Evolutionary conservation across 2,797 vertebrate species (phyloP), one percentile per base, ranked within the genome.

Genomic region (Threskiornis aethiopicus): DNA sequence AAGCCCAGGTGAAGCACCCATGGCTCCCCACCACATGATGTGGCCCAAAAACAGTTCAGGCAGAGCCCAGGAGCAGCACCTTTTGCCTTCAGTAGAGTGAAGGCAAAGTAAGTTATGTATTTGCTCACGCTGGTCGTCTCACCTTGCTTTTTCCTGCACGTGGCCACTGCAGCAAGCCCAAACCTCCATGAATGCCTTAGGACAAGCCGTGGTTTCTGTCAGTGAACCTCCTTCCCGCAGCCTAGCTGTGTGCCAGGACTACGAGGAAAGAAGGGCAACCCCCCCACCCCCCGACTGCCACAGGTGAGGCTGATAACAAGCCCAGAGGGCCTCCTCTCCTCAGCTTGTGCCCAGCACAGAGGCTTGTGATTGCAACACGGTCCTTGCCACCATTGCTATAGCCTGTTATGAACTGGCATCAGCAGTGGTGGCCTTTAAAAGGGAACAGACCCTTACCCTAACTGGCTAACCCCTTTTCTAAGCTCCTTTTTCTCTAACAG

Each of bases 151-250:
- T 44, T 28, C 37, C 28, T 10, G 33, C 12, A 3, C 7, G 0
- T 6, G 1, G 58, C 49, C 10, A 3, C 37, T 7, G 22, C 25
- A 18, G 16, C 44, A 3, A 39, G 24, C 16, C 9, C 33, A 22
- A 25, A 29, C 7, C 46, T 12, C 66, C 37, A 4, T 0, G 1
- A 25, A 29, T 0, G 5, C 58, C 39, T 20, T 3, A 12, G 7
- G 22, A 42, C 1, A 0, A 51, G 13, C 33, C 8, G 41, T 1
- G 2, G 0, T n/a, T 29, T 10, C 19, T 9, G 0, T 5, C 15
- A 1, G 3, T 0, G 6, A 35, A 5, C 24, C 25, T 1, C 12
- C 24, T 24, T 44, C 2, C 28, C 3, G 4, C 57, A 33, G 67
- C 13, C 11, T 1, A 5, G 31, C 41, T 4, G 22, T 3, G 13